Conservation (phyloP, 2,797 vertebrate species). For the Gallinago stenura region DNA sequence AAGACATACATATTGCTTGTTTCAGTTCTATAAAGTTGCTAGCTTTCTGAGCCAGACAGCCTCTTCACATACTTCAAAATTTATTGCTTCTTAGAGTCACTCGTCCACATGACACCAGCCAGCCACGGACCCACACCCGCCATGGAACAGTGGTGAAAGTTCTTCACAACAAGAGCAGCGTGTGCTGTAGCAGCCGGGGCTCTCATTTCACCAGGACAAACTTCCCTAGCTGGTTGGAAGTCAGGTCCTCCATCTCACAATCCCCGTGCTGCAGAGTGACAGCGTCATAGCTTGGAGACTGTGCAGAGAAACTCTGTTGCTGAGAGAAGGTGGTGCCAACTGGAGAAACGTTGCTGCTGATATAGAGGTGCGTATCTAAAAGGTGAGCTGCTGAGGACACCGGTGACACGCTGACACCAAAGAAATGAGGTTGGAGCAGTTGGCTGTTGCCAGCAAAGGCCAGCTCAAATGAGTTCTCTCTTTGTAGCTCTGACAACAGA, state of each 20-base stretch:
- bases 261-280: conserved; percentile 73
- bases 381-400: conserved; percentile 90
- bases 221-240: conserved; percentile 82
- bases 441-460: conserved; percentile 74
- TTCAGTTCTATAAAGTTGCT: conserved; percentile 76
- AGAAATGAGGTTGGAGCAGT: conserved; percentile 86
- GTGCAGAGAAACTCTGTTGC: conserved; percentile 61
- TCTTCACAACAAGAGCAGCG: background rate
- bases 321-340: conserved; percentile 21
- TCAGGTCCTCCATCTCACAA: conserved; percentile 83
- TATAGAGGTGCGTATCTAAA: conserved; percentile 88
- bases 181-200: background rate
- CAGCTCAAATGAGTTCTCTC: conserved; percentile 70
- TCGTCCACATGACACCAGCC: background rate
- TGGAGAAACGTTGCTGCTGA: conserved; percentile 77
- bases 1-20: conserved; percentile 82
- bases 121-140: background rate
- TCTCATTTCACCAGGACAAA: conserved; percentile 91
- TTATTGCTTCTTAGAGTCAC: conserved; percentile 82
- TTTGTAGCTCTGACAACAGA: conserved; percentile 66
- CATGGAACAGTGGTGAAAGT: background rate
- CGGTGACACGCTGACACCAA: conserved; percentile 79
- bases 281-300: conserved; percentile 54
- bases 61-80: conserved; percentile 79
- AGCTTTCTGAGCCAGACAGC: conserved; percentile 73